Evolutionary conservation across 2,888 invertebrate species (phyloP).

Genomic region (Lordiphosa fenestrarum): DNA sequence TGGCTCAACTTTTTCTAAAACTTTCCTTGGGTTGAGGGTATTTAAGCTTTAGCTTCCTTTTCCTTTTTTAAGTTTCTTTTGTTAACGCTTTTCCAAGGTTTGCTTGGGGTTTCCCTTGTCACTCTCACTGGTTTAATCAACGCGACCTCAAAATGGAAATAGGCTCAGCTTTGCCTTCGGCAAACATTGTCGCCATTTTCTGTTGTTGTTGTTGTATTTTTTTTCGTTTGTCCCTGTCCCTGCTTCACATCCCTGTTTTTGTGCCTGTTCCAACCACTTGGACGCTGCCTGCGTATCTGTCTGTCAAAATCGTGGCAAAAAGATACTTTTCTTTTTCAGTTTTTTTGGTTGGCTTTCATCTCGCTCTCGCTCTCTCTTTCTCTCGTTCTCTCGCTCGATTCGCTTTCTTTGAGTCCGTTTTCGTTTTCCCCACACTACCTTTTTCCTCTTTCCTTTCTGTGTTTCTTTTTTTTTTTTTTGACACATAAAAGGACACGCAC

Average conservation of each 20-base stretch:
- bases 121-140: constrained; percentile 67
- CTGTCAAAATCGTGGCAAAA: constrained; percentile 60
- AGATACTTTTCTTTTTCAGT: constrained; percentile 59
- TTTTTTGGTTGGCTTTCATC: not conserved
- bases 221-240: constrained; percentile 19
- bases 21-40: not conserved
- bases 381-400: constrained; percentile 19
- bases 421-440: constrained; percentile 51
- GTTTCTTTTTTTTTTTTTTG: constrained; percentile 55
- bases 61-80: constrained; percentile 51
- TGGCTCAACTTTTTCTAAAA: too few species aligned
- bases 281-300: constrained; percentile 44
- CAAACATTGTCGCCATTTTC: constrained; percentile 78
- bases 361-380: constrained; percentile 16
- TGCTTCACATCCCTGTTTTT: constrained; percentile 25
- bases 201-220: constrained; percentile 38
- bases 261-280: constrained; percentile 32
- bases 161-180: constrained; percentile 54
- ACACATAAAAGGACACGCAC: constrained; percentile 80
- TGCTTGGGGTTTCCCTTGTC: constrained; percentile 14
- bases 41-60: not conserved
- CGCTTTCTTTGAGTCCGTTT: constrained; percentile 43
- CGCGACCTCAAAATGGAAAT: constrained; percentile 72
- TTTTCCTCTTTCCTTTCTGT: constrained; percentile 29
- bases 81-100: constrained; percentile 55